A percentile compares a stretch with the other conserved stretches of the same genome.
These are phyloP conservation scores for Athene cunicularia DNA, from an alignment of 2,113 vertebrate genomes.

Conservation along the genomic window DNA sequence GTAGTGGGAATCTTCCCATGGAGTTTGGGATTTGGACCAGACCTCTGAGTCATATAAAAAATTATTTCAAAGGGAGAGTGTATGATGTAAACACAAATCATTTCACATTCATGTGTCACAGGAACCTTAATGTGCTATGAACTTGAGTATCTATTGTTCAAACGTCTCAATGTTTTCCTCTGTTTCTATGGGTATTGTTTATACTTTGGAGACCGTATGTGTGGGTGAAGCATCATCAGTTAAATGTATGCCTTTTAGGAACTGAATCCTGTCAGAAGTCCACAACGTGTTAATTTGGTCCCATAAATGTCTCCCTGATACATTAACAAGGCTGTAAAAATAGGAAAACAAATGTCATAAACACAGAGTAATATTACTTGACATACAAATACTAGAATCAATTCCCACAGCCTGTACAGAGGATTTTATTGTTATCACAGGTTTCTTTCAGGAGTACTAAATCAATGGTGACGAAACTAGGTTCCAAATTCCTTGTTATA, in stretches of 20 bases:
- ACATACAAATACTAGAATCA: neutral
- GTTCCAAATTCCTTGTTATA: neutral
- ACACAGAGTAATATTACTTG: neutral
- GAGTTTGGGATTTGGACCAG: neutral
- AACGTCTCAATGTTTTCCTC: neutral
- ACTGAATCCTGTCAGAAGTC: neutral
- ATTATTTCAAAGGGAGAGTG: neutral
- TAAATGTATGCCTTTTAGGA: neutral
- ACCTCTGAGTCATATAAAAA: neutral
- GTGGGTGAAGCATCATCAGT: neutral
- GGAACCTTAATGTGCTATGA: neutral
- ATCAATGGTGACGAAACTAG: neutral
- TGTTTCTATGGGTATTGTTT: constrained; percentile 13
- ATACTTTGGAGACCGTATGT: neutral
- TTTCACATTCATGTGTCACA: neutral
- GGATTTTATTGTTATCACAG: neutral
- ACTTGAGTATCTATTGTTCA: constrained; percentile 33
- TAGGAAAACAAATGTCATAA: neutral
- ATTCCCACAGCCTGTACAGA: neutral
- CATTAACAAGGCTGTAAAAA: neutral
- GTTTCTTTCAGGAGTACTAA: neutral
- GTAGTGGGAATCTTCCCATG: neutral
- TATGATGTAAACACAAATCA: neutral
- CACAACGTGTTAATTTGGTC: neutral
- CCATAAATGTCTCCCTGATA: neutral